phyloP scores from a whole-genome alignment of 2,888 invertebrate genomes.

The Pheosia gnoma region DNA sequence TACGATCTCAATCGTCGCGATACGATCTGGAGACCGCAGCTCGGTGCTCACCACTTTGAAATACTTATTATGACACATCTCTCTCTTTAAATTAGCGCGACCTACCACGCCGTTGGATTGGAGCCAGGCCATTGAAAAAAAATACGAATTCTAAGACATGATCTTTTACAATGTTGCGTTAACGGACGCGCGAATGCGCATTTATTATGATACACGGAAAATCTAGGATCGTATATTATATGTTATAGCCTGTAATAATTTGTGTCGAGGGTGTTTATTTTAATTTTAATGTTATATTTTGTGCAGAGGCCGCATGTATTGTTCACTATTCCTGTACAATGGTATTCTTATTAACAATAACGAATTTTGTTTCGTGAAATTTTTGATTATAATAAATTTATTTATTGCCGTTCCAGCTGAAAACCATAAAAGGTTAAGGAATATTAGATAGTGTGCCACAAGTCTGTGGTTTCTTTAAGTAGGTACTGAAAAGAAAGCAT shows the following conservation, averaged over 20 bases:
- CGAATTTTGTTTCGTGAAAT: too few relatives aligned
- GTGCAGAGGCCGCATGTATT: not conserved
- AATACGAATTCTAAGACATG: slow-evolving; percentile 47
- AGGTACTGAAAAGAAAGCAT: too few relatives aligned
- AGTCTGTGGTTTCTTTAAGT: too few relatives aligned
- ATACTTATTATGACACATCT: slow-evolving; percentile 75
- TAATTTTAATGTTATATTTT: not conserved
- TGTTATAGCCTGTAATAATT: slow-evolving; percentile 10
- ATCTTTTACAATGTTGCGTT: slow-evolving; percentile 37
- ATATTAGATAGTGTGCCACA: too few relatives aligned
- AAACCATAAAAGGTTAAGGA: too few relatives aligned
- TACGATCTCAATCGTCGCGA: slow-evolving; percentile 50
- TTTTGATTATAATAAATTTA: too few relatives aligned
- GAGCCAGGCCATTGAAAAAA: slow-evolving; percentile 69
- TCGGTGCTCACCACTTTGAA: slow-evolving; percentile 60
- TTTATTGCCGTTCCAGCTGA: too few relatives aligned
- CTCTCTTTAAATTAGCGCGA: slow-evolving; percentile 71
- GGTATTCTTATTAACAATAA: too few relatives aligned
- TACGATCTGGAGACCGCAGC: slow-evolving; percentile 54
- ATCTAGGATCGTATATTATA: slow-evolving; percentile 17
- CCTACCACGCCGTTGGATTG: slow-evolving; percentile 67
- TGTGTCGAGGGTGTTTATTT: not conserved
- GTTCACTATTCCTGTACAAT: too few relatives aligned
- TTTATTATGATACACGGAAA: slow-evolving; percentile 27
- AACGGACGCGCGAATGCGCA: slow-evolving; percentile 21